phyloP scores from a whole-genome alignment of 2,797 vertebrate species.

The Sebastolobus alascanus region DNA sequence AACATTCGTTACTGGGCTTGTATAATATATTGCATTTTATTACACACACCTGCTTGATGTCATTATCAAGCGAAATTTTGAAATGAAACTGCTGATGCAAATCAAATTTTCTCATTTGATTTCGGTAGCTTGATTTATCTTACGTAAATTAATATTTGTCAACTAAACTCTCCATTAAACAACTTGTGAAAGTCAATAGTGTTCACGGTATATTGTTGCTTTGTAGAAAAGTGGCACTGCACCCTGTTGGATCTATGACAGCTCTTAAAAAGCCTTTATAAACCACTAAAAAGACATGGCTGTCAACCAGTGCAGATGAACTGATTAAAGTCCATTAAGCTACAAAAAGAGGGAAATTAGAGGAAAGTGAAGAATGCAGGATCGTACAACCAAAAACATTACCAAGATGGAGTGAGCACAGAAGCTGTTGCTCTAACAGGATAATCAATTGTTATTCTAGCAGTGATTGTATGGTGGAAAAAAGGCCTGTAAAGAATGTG shows the following conservation, averaged over 20 bases:
- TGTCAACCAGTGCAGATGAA: not conserved
- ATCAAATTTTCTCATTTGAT: not conserved
- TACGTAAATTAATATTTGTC: not conserved
- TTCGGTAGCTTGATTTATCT: not conserved
- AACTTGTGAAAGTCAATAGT: not conserved
- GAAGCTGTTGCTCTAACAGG: slow-evolving; percentile 27
- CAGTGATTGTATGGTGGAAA: slow-evolving; percentile 13
- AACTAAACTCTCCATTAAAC: not conserved
- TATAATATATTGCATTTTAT: not conserved
- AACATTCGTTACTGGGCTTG: not conserved
- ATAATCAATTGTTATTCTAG: slow-evolving; percentile 57
- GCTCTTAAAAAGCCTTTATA: not conserved
- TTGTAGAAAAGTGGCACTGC: not conserved
- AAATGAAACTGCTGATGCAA: not conserved
- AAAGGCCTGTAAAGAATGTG: slow-evolving; percentile 31
- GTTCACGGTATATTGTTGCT: not conserved
- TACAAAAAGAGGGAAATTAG: not conserved
- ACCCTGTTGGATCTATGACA: not conserved
- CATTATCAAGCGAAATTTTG: not conserved
- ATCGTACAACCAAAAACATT: not conserved
- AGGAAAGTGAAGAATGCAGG: not conserved
- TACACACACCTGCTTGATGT: not conserved
- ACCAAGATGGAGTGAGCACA: not conserved
- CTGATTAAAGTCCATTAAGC: slow-evolving; percentile 4
- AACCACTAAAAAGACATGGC: not conserved